phyloP scores from a whole-genome alignment of 2,113 vertebrate species.

The Phyllostomus hastatus region DNA sequence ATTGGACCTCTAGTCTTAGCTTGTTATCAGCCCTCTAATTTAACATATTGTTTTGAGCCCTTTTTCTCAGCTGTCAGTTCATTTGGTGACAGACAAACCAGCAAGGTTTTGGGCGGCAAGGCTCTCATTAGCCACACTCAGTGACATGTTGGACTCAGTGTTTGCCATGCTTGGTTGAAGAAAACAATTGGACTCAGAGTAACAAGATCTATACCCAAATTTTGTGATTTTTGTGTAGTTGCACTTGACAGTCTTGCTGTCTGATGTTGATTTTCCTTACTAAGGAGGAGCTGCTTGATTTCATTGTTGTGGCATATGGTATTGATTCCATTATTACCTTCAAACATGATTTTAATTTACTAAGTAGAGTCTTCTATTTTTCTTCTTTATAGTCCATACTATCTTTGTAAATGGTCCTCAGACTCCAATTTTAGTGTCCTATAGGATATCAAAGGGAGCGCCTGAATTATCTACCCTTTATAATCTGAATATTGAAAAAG shows the following conservation, averaged over 20 bases:
- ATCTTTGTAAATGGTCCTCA: not conserved
- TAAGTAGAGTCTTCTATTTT: not conserved
- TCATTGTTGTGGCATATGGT: not conserved
- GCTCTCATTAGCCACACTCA: not conserved
- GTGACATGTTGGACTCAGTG: not conserved
- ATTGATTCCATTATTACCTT: not conserved
- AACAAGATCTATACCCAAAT: not conserved
- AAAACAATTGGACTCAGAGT: not conserved
- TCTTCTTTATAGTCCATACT: not conserved
- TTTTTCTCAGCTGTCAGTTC: not conserved
- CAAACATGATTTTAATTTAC: not conserved
- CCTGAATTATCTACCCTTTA: not conserved
- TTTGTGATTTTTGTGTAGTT: not conserved
- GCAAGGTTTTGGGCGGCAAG: not conserved
- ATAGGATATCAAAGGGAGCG: not conserved
- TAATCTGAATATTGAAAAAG: not conserved
- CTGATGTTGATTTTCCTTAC: not conserved
- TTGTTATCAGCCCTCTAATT: not conserved
- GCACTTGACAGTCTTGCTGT: not conserved
- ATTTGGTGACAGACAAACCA: not conserved
- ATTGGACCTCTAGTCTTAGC: not conserved
- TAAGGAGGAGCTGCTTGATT: not conserved
- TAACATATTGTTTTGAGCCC: not conserved
- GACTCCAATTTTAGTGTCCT: not conserved
- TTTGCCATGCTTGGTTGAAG: not conserved